These are phyloP conservation scores for Burhinus bistriatus DNA, from an alignment of 2,113 vertebrate species.

Conservation along the genomic window DNA sequence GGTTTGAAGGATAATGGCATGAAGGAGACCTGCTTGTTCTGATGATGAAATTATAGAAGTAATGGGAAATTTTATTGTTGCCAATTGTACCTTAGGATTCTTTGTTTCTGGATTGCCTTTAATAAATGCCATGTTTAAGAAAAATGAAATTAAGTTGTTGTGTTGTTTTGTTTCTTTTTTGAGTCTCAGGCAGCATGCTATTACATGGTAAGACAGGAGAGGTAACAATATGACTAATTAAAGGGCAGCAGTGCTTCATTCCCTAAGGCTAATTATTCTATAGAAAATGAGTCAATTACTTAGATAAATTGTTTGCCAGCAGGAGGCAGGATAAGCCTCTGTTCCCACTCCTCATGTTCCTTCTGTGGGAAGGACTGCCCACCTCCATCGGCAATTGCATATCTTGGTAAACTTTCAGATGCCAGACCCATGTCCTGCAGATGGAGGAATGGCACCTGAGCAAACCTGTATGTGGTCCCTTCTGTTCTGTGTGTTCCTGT, in stretches of 20 bases:
- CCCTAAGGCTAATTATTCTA: constrained; percentile 17
- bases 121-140: neutral
- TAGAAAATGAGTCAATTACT: constrained; percentile 46
- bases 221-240: constrained; percentile 35
- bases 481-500: neutral
- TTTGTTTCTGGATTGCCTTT: constrained; percentile 15
- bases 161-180: neutral
- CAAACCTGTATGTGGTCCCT: neutral
- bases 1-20: neutral
- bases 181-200: neutral
- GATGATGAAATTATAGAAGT: neutral
- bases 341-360: neutral
- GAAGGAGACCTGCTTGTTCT: neutral
- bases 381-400: neutral
- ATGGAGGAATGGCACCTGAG: neutral
- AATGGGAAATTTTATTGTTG: neutral
- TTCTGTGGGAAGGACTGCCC: neutral
- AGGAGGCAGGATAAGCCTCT: neutral
- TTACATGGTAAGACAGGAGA: neutral
- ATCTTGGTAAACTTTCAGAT: neutral
- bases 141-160: neutral
- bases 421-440: neutral
- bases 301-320: constrained; percentile 18
- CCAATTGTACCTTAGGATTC: neutral
- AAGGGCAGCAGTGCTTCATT: neutral